phyloP scores from a whole-genome alignment of 2,113 vertebrate genomes.

The Scomber scombrus region DNA sequence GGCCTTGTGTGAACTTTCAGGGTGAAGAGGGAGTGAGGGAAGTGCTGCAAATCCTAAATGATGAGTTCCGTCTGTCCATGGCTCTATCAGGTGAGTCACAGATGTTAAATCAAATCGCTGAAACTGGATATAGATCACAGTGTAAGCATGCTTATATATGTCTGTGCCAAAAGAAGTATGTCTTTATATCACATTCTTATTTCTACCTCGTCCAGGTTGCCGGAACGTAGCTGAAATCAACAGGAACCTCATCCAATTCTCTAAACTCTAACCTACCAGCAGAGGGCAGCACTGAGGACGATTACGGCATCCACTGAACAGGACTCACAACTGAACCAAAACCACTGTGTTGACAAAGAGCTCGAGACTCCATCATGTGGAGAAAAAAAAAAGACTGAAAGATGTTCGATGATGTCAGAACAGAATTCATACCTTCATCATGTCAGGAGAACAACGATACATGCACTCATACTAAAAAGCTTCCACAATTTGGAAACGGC shows the following conservation, averaged over 20 bases:
- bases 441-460: background rate
- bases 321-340: constrained; percentile 6
- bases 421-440: background rate
- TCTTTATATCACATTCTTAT: background rate
- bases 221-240: constrained; percentile 88
- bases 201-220: constrained; percentile 81
- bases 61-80: constrained; percentile 93
- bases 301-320: background rate
- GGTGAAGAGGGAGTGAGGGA: constrained; percentile 91
- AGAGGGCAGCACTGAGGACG: constrained; percentile 44
- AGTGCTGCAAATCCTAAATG: constrained; percentile 91
- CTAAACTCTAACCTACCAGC: constrained; percentile 80
- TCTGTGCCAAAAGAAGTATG: no score
- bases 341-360: background rate
- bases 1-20: constrained; percentile 73
- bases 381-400: background rate
- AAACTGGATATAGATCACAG: background rate
- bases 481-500: constrained; percentile 1
- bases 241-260: constrained; percentile 86
- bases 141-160: background rate
- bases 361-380: constrained; percentile 1
- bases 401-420: background rate
- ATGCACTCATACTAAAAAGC: background rate
- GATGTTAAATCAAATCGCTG: background rate
- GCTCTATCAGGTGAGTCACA: constrained; percentile 88